Conservation (phyloP, 2,113 vertebrate genomes). For the Pituophis catenifer region DNA sequence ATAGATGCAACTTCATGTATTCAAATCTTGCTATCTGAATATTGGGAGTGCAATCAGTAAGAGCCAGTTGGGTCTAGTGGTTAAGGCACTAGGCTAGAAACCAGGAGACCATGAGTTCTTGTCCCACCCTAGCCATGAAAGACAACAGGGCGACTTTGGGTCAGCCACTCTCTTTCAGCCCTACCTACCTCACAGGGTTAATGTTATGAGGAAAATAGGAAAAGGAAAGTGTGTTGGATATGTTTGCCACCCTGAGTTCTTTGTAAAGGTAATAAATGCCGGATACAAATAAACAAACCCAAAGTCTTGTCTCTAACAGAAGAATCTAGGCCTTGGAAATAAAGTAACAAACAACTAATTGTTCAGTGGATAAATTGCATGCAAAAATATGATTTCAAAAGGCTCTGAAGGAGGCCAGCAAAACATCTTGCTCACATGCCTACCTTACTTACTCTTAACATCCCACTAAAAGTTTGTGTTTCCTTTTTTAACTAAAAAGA, state of each 20-base stretch:
- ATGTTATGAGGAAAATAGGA: not conserved
- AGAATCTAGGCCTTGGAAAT: not conserved
- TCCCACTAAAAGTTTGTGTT: slow-evolving; percentile 45
- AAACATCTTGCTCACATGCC: not conserved
- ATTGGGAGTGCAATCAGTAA: not conserved
- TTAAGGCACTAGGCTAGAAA: not conserved
- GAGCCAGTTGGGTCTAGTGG: not conserved
- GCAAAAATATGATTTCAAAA: not conserved
- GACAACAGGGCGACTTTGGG: not conserved
- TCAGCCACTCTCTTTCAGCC: not conserved
- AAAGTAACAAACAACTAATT: not conserved
- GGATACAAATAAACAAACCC: not conserved
- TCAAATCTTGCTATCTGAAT: not conserved
- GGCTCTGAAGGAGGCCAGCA: not conserved
- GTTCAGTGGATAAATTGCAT: not conserved
- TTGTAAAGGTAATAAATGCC: not conserved
- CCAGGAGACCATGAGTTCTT: not conserved
- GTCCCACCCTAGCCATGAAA: not conserved
- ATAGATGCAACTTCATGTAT: not conserved
- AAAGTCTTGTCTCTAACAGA: not conserved
- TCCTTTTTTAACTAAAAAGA: slow-evolving; percentile 47
- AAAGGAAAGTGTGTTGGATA: not conserved
- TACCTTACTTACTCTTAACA: not conserved
- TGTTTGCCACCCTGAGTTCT: not conserved
- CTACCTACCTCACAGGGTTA: not conserved